Percentiles rank a stretch among this genome's conserved stretches.
Evolutionary conservation across 2,797 vertebrate species (phyloP).

Genomic region (Anabacerthia variegaticeps): DNA sequence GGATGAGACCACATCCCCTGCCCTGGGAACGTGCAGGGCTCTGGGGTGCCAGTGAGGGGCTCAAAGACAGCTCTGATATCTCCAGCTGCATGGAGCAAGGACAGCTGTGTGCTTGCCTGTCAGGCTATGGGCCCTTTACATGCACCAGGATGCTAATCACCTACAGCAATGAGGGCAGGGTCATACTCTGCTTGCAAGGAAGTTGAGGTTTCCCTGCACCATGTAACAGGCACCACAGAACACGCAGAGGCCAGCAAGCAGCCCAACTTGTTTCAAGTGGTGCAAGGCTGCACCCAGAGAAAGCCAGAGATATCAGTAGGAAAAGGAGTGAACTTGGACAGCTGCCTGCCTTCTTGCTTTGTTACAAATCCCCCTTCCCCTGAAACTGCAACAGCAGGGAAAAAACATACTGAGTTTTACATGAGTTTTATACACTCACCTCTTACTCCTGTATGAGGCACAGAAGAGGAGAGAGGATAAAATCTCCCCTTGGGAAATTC

Average conservation of each 20-base stretch:
- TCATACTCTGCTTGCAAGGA: background rate
- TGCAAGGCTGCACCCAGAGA: background rate
- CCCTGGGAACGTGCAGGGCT: background rate
- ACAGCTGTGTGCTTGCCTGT: background rate
- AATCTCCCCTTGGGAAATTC: background rate
- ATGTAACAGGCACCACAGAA: background rate
- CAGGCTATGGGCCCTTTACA: background rate
- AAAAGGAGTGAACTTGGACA: background rate
- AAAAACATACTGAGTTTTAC: background rate
- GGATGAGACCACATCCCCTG: background rate
- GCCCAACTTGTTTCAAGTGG: background rate
- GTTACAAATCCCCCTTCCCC: background rate
- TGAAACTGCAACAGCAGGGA: background rate
- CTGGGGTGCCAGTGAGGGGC: background rate
- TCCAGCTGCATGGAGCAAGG: background rate
- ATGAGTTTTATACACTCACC: fast-evolving
- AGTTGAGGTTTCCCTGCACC: background rate
- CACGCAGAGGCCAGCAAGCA: background rate
- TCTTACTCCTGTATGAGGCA: background rate
- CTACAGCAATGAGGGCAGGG: background rate
- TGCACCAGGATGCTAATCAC: background rate
- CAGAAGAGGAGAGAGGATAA: background rate
- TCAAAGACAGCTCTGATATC: background rate
- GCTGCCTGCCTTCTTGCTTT: background rate
- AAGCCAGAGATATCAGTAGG: background rate